Percentiles rank a stretch among this genome's conserved stretches.
phyloP scores from a whole-genome alignment of 2,888 invertebrate genomes.

The Chouioia cunea region DNA sequence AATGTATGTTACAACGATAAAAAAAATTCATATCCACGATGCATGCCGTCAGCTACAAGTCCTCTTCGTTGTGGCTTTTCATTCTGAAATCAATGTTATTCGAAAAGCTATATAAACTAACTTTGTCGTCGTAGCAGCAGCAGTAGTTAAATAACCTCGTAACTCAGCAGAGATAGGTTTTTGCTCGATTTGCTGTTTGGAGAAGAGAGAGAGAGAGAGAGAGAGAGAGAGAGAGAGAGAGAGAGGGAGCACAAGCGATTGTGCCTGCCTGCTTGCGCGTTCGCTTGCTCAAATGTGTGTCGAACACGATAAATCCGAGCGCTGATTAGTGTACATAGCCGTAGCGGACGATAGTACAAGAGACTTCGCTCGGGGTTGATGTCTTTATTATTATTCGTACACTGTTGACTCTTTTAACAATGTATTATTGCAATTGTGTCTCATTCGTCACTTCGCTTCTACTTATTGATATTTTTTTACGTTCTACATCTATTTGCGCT shows the following conservation, averaged over 20 bases:
- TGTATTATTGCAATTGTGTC: no score
- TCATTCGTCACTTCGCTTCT: no score
- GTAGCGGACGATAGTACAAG: not conserved
- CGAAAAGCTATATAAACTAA: constrained; percentile 26
- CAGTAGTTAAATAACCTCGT: constrained; percentile 34
- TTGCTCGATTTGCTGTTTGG: not conserved
- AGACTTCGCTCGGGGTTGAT: not conserved
- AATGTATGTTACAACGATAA: no score
- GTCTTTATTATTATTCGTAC: constrained; percentile 1
- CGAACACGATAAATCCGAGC: constrained; percentile 1
- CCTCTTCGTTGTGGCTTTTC: no score
- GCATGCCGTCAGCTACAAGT: no score
- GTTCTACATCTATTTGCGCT: no score
- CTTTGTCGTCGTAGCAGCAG: constrained; percentile 27
- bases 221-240: not conserved
- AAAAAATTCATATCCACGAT: no score
- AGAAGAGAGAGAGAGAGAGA: not conserved
- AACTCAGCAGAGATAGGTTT: constrained; percentile 12
- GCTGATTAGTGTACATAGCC: not conserved
- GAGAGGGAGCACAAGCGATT: not conserved
- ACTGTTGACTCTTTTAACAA: no score
- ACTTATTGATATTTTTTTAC: no score
- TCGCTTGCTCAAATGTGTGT: not conserved
- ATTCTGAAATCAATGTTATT: no score
- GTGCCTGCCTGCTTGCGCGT: not conserved